phyloP scores from a whole-genome alignment of 2,113 vertebrate species.

The Gymnarchus niloticus region DNA sequence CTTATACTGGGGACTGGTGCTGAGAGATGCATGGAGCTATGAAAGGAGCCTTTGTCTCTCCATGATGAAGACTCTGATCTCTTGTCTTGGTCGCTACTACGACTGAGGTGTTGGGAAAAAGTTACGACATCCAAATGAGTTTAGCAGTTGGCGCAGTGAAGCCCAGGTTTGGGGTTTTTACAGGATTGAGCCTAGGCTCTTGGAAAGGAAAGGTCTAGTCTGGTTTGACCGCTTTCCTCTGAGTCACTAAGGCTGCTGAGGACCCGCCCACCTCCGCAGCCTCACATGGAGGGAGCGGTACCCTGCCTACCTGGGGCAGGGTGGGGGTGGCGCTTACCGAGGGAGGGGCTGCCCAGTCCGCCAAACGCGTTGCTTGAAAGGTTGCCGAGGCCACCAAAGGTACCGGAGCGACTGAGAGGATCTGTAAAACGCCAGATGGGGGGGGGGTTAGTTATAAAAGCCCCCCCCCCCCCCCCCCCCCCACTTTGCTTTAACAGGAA shows the following conservation, averaged over 20 bases:
- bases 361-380: slow-evolving; percentile 75
- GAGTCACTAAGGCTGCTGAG: neutral
- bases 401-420: slow-evolving; percentile 73
- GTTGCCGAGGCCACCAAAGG: slow-evolving; percentile 73
- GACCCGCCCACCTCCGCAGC: slow-evolving; percentile 1
- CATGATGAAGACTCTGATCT: neutral
- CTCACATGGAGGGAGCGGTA: neutral
- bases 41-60: neutral
- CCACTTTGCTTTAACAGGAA: slow-evolving; percentile 56
- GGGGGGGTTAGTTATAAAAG: slow-evolving; percentile 14
- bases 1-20: neutral
- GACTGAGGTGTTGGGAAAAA: neutral
- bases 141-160: neutral
- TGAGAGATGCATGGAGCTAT: neutral
- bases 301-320: slow-evolving; percentile 3
- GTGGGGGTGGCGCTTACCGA: slow-evolving; percentile 63
- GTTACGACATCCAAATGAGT: neutral
- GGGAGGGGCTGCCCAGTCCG: slow-evolving; percentile 73
- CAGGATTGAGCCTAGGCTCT: neutral
- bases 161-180: neutral
- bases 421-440: slow-evolving; percentile 63
- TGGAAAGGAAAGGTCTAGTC: neutral
- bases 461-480: slow-evolving; percentile 48
- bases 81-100: neutral
- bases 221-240: neutral